Evolutionary conservation across 2,888 invertebrate species (phyloP).

Genomic region (Alviniconcha strummeri): DNA sequence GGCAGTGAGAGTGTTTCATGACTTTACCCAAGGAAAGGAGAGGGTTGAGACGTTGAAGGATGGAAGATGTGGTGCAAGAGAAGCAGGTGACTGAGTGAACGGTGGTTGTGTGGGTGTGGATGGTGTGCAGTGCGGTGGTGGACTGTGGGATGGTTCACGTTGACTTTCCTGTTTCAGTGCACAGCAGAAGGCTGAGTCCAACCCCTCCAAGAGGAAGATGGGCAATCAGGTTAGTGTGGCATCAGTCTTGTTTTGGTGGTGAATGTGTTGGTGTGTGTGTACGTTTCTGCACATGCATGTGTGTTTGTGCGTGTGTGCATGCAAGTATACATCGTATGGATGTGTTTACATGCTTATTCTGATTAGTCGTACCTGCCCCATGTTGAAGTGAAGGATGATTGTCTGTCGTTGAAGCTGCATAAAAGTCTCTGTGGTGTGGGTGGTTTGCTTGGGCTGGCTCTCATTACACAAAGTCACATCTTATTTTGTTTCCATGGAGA

Average conservation of each 20-base stretch:
- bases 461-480: not conserved
- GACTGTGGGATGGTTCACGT: too few relatives aligned
- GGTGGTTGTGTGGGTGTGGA: too few relatives aligned
- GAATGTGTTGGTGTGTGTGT: not conserved
- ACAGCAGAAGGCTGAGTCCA: conserved; percentile 81
- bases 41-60: too few relatives aligned
- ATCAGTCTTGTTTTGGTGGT: not conserved
- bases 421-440: too few relatives aligned
- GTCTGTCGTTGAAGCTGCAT: too few relatives aligned
- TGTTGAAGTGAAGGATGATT: too few relatives aligned
- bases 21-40: too few relatives aligned
- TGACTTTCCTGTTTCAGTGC: conserved; percentile 80
- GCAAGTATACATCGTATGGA: not conserved
- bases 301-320: not conserved
- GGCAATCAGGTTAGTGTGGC: conserved; percentile 82
- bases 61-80: too few relatives aligned
- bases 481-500: not conserved
- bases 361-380: too few relatives aligned
- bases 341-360: not conserved
- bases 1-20: too few relatives aligned
- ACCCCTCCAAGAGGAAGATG: conserved; percentile 85
- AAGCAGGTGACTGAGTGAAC: too few relatives aligned
- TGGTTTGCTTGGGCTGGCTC: not conserved
- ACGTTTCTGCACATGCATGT: not conserved
- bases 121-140: too few relatives aligned